A percentile compares a stretch with the other conserved stretches of the same genome.
Conservation (phyloP, 2,888 invertebrate genomes). For the Netelia inedita region DNA sequence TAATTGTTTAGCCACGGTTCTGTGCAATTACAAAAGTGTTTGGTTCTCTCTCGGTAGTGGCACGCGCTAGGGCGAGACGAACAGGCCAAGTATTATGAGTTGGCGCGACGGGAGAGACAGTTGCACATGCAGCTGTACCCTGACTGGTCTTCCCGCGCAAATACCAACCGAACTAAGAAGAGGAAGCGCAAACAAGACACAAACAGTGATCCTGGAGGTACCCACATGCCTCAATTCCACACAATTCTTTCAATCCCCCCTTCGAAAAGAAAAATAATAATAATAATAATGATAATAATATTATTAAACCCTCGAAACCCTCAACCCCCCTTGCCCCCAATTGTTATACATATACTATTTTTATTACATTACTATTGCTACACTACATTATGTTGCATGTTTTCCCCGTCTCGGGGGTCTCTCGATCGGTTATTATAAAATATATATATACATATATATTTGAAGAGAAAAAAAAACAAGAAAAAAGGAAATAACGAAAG, state of each 20-base stretch:
- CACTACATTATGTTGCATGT: conserved; percentile 85
- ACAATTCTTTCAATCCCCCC: conserved; percentile 82
- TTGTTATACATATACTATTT: conserved; percentile 75
- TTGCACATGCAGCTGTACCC: conserved; percentile 99
- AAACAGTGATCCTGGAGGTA: conserved; percentile 95
- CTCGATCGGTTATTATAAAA: conserved; percentile 79
- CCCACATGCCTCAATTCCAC: conserved; percentile 87
- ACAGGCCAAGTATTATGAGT: conserved; percentile 99
- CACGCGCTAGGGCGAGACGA: conserved; percentile 99
- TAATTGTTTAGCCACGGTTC: conserved; percentile 75
- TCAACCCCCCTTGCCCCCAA: conserved; percentile 57
- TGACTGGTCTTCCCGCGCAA: conserved; percentile 99
- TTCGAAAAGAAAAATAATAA: conserved; percentile 51
- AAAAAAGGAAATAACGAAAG: conserved; percentile 33
- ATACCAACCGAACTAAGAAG: conserved; percentile 99
- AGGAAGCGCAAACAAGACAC: conserved; percentile 99
- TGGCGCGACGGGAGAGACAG: conserved; percentile 99
- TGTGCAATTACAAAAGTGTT: conserved; percentile 82
- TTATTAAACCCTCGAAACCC: conserved; percentile 28
- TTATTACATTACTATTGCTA: conserved; percentile 79
- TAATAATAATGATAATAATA: conserved; percentile 57
- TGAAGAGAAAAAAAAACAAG: conserved; percentile 29
- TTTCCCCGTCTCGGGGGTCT: conserved; percentile 81
- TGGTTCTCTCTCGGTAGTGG: conserved; percentile 92
- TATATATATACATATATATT: conserved; percentile 69